Evolutionary conservation across 1,140 invertebrate genomes (phyloP), one percentile per base, ranked within the genome.

Genomic region (Drosophila rufa): DNA sequence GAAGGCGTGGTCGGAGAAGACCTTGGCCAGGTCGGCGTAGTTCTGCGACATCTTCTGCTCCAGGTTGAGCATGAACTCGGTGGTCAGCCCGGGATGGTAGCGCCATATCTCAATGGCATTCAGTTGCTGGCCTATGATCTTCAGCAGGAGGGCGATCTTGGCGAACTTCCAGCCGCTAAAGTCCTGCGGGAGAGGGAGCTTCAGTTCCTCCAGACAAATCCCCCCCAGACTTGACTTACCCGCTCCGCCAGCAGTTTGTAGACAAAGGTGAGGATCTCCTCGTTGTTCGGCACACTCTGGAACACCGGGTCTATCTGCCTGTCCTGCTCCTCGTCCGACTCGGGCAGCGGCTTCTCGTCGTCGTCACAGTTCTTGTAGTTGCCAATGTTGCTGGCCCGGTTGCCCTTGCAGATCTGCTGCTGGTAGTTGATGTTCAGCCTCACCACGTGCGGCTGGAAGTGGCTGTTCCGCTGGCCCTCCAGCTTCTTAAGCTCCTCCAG

Each of bases 61-160:
- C 9, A 92, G 33, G 47, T 87, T 89, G 1, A 92, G 55, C 85
- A 92, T 91, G 38, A 92, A 92, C 3, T 87, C 60, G 2, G 85
- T 87, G 9, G 89, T 92, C 1, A 92, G 48, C 2, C 91, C 91
- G 14, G 91, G 91, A 79, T 92, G 91, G 71, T 92, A 92, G 12
- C 85, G 80, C 91, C 91, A 92, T n/a, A 85, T 86, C 65, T 92
- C 89, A 2, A 92, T 92, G 33, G 75, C 83, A 65, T 92, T 92
- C 11, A 91, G 27, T 27, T 91, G 84, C 33, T 91, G 74, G 0
- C 82, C 79, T 79, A 92, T 92, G 12, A 92, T 91, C 45, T 92
- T 92, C 2, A 91, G 43, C 11, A 92, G 51, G 22, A 92, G 27
- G 1, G 75, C 80, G 42, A 92, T 86, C 74, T 92, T 92, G 27